A percentile compares a stretch with the other conserved stretches of the same genome.
Evolutionary conservation across 2,888 invertebrate genomes (phyloP).

Genomic region (Synergus itoensis): DNA sequence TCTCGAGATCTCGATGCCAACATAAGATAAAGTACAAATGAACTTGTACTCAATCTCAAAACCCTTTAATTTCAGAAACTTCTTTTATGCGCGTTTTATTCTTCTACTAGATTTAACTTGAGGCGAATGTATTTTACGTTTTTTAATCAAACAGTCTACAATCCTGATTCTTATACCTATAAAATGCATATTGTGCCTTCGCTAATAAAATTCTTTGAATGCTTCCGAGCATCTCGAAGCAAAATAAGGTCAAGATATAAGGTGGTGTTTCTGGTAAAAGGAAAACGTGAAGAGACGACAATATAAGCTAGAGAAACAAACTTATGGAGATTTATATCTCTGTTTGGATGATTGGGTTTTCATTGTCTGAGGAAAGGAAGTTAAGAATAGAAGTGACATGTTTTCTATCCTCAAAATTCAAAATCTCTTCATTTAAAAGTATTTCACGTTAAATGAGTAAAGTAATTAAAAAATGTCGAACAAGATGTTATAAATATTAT

Average conservation of each 20-base stretch:
- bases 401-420: not conserved
- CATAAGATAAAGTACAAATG: conserved; percentile 3
- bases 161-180: conserved; percentile 12
- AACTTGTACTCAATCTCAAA: not conserved
- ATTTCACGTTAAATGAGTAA: not conserved
- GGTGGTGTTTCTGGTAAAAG: not conserved
- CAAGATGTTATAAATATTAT: no score
- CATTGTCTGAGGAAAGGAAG: not conserved
- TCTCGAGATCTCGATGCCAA: not conserved
- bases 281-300: not conserved
- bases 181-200: conserved; percentile 27
- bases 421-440: not conserved
- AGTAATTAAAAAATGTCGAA: no score
- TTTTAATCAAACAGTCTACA: conserved; percentile 11
- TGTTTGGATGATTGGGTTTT: not conserved
- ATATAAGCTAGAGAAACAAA: not conserved
- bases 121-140: not conserved
- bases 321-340: not conserved
- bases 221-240: conserved; percentile 1
- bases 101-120: not conserved
- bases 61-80: not conserved
- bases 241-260: conserved; percentile 30
- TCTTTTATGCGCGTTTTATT: not conserved
- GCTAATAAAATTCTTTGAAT: conserved; percentile 38
- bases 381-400: not conserved